phyloP scores from a whole-genome alignment of 2,888 invertebrate genomes.

The Apamea anceps region DNA sequence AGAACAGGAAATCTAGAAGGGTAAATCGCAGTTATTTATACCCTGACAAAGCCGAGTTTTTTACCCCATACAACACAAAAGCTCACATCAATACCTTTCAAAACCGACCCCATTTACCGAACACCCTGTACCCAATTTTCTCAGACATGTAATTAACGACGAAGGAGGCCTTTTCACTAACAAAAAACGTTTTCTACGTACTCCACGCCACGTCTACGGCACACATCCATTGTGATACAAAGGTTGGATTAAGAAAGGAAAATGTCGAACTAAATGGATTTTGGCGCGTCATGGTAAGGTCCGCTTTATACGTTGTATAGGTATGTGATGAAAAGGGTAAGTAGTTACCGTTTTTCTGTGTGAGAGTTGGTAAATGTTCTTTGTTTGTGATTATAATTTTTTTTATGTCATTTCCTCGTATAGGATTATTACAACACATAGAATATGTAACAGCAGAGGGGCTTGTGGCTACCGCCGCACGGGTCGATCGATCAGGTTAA shows the following conservation, averaged over 20 bases:
- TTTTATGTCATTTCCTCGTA: neutral
- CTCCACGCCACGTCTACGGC: conserved; percentile 80
- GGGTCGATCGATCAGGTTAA: no score
- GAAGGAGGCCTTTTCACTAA: conserved; percentile 83
- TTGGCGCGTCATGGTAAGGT: conserved; percentile 52
- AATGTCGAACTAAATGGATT: conserved; percentile 67
- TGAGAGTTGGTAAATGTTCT: conserved; percentile 3
- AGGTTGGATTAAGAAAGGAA: conserved; percentile 72
- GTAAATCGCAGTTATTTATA: neutral
- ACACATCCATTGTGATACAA: conserved; percentile 68
- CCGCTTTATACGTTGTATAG: conserved; percentile 13
- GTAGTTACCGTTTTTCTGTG: neutral
- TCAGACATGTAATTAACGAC: conserved; percentile 87
- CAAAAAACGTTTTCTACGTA: conserved; percentile 84
- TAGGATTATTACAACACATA: neutral
- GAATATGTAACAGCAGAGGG: no score
- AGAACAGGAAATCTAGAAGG: neutral
- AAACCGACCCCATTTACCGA: conserved; percentile 27
- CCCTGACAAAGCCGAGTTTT: neutral
- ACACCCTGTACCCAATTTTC: conserved; percentile 82
- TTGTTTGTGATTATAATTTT: neutral
- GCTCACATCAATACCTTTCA: conserved; percentile 28
- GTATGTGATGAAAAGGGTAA: conserved; percentile 8
- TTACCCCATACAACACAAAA: neutral
- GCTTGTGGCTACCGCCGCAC: no score